These are phyloP conservation scores for Conus canariensis DNA, from an alignment of 2,888 invertebrate species.

Conservation along the genomic window DNA sequence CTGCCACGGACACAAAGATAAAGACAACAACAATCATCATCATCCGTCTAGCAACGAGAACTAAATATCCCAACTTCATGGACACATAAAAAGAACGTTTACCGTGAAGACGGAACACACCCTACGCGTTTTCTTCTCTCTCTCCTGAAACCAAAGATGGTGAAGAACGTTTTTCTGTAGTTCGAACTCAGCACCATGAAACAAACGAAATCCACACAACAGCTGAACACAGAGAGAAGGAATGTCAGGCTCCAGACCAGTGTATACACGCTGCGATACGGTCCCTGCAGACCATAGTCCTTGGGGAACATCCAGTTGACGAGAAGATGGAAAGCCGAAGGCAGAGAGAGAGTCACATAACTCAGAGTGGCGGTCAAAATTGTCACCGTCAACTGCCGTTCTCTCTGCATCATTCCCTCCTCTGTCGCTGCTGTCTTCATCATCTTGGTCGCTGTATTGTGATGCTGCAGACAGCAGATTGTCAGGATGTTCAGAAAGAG, in stretches of 20 bases:
- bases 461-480: not conserved
- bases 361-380: not conserved
- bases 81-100: too few species aligned
- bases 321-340: not conserved
- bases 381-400: constrained; percentile 8
- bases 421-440: not conserved
- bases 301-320: not conserved
- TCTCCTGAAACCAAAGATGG: not conserved
- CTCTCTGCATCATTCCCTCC: not conserved
- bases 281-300: not conserved
- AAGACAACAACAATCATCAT: too few species aligned
- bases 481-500: constrained; percentile 1
- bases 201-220: constrained; percentile 14
- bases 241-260: not conserved
- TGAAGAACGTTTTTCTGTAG: not conserved
- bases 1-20: too few species aligned
- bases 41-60: too few species aligned
- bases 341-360: not conserved
- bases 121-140: too few species aligned
- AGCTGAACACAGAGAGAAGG: constrained; percentile 1
- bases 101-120: too few species aligned
- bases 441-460: not conserved
- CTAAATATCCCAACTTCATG: too few species aligned
- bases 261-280: not conserved
- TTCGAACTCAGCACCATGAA: constrained; percentile 18